These are phyloP conservation scores for Rhimphoctona megacephalus DNA, from an alignment of 2,888 invertebrate genomes.

Conservation along the genomic window DNA sequence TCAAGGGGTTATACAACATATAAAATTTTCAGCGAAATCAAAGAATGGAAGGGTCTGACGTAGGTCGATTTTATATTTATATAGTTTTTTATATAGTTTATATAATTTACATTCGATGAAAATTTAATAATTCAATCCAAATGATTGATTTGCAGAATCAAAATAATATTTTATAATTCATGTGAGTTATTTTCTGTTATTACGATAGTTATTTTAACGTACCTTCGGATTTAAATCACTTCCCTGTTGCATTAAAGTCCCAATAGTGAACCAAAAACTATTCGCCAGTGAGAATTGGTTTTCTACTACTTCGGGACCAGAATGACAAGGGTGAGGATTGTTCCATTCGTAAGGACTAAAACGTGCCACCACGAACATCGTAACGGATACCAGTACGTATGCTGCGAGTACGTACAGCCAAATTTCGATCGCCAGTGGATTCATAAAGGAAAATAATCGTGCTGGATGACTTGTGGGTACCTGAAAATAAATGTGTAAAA, in stretches of 20 bases:
- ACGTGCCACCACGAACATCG: conserved; percentile 92
- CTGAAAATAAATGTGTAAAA: conserved; percentile 81
- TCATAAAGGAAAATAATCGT: conserved; percentile 94
- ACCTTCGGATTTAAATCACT: conserved; percentile 92
- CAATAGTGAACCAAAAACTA: conserved; percentile 95
- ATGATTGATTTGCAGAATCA: too few relatives aligned
- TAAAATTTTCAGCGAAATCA: too few relatives aligned
- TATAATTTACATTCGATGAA: background rate
- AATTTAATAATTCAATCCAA: background rate
- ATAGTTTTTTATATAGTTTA: too few relatives aligned
- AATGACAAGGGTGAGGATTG: conserved; percentile 88
- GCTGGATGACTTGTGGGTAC: conserved; percentile 90
- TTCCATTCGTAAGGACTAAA: conserved; percentile 91
- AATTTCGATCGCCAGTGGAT: conserved; percentile 93
- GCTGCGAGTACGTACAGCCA: conserved; percentile 94
- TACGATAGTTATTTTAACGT: background rate
- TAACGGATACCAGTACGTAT: conserved; percentile 91
- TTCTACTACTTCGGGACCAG: conserved; percentile 86
- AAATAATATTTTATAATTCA: background rate
- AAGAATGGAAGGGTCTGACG: too few relatives aligned
- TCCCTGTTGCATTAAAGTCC: conserved; percentile 95
- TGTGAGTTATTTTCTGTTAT: background rate
- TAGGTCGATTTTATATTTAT: too few relatives aligned
- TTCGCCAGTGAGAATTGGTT: conserved; percentile 94
- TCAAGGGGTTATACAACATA: too few relatives aligned